Conservation (phyloP, 2,888 invertebrate species). For the Andrena bucephala region DNA sequence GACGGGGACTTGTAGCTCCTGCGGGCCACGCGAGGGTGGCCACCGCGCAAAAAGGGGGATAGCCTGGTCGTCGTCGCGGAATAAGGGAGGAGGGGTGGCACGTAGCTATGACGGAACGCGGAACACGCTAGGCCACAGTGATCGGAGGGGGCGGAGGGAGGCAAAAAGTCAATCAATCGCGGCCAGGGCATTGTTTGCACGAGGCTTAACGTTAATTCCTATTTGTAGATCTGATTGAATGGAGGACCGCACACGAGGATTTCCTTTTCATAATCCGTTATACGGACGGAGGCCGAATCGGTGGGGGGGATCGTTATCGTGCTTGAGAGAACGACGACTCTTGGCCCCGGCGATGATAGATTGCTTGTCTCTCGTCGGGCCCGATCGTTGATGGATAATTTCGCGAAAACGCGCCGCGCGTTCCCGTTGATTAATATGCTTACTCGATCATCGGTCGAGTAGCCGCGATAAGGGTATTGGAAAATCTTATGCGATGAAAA, state of each 20-base stretch:
- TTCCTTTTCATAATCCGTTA: slow-evolving; percentile 80
- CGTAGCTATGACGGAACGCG: slow-evolving; percentile 40
- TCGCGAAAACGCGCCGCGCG: slow-evolving; percentile 45
- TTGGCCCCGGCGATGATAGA: slow-evolving; percentile 59
- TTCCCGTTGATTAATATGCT: slow-evolving; percentile 59
- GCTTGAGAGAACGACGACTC: slow-evolving; percentile 58
- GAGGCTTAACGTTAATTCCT: slow-evolving; percentile 82
- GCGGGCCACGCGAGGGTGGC: slow-evolving; percentile 36
- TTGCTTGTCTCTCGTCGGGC: slow-evolving; percentile 57
- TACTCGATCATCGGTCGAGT: slow-evolving; percentile 52
- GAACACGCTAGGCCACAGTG: slow-evolving; percentile 41
- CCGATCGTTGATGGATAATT: slow-evolving; percentile 62
- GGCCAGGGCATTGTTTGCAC: slow-evolving; percentile 80
- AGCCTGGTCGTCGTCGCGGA: neutral
- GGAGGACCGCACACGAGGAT: slow-evolving; percentile 76
- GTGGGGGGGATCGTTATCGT: slow-evolving; percentile 45
- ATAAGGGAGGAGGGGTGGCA: neutral
- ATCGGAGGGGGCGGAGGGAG: slow-evolving; percentile 32
- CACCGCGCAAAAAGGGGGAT: slow-evolving; percentile 11
- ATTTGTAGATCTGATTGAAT: slow-evolving; percentile 82
- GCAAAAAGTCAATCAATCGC: slow-evolving; percentile 83
- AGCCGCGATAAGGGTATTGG: slow-evolving; percentile 34
- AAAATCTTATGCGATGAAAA: slow-evolving; percentile 41
- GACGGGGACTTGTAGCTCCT: slow-evolving; percentile 72
- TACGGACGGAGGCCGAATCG: slow-evolving; percentile 41